Base-by-base conservation (phyloP, 2,113 vertebrate species). In the Pedionomus torquatus region DNA sequence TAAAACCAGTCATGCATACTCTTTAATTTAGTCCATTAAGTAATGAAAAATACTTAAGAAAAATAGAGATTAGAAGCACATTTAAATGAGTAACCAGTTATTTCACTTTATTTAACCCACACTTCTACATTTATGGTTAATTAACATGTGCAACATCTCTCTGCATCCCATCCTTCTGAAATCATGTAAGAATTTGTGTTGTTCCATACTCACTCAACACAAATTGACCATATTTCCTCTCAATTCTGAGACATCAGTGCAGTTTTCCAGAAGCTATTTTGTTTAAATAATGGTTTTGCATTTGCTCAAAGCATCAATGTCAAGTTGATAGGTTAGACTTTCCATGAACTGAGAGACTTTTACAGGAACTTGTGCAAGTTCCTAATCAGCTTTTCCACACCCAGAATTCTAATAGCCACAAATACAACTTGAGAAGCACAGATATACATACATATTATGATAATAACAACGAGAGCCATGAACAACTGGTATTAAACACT, bases 361-460 rank as follows among this genome's bases (percentile, higher is more conserved):
- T 31, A 17, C 0, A 66, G 15, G 21, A 75, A 75, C 19, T 35
- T 3, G 0, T 4, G 17, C 3, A 64, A 57, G 33, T 52, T 61
- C 7, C 35, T 35, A 66, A 75, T 2, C 20, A 63, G 31, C 11
- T 28, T 86, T 55, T n/a, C n/a, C 24, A 65, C 2, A 52, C 21
- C 5, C 5, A 72, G 5, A 83, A 55, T 54, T 64, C 35, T 39
- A 55, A 84, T 4, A 51, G 19, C 15, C 33, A 31, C 23, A 76
- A 83, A 30, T 35, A 52, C 46, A 72, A 52, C 5, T 16, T 1
- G 0, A 72, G 25, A 60, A 71, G 13, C 17, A 44, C 31, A 65
- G 4, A 20, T 4, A 49, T 28, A 20, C 0, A 19, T 21, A 52
- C 17, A 31, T 25, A 26, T 17, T 65, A 58, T 2, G 3, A 76